Conservation (phyloP, 2,797 vertebrate genomes). For the Amazona ochrocephala region DNA sequence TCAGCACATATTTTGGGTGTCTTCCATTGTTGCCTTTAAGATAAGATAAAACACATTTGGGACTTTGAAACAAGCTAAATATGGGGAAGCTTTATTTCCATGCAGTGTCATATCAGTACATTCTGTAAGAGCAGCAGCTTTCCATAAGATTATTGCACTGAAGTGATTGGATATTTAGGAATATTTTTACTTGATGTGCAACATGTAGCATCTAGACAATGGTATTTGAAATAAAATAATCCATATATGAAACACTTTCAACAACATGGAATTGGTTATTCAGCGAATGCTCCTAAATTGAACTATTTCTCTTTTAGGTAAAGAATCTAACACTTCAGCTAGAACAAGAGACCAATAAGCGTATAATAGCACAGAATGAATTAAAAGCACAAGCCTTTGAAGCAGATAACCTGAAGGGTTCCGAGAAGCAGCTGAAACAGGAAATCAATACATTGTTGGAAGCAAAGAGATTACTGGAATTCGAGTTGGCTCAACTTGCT, state of each 20-base stretch:
- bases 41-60: background rate
- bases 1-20: background rate
- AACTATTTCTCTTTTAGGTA: conserved; percentile 76
- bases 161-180: background rate
- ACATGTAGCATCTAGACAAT: background rate
- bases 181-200: background rate
- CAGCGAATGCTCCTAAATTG: background rate
- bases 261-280: background rate
- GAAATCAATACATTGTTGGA: conserved; percentile 93
- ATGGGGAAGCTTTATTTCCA: background rate
- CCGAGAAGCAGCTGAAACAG: conserved; percentile 98
- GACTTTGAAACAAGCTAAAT: background rate
- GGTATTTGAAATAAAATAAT: background rate
- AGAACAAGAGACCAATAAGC: conserved; percentile 92
- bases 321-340: conserved; percentile 86
- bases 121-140: background rate
- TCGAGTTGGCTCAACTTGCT: conserved; percentile 94
- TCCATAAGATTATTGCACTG: background rate
- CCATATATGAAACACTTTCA: background rate
- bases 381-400: conserved; percentile 89
- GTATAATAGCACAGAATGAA: conserved; percentile 86
- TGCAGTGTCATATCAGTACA: fast-evolving
- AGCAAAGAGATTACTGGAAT: conserved; percentile 94
- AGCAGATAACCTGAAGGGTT: conserved; percentile 89
- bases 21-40: background rate